Percentiles rank a stretch among this genome's conserved stretches.
Evolutionary conservation across 2,888 invertebrate genomes (phyloP).

Genomic region (Drosophila ustulata): DNA sequence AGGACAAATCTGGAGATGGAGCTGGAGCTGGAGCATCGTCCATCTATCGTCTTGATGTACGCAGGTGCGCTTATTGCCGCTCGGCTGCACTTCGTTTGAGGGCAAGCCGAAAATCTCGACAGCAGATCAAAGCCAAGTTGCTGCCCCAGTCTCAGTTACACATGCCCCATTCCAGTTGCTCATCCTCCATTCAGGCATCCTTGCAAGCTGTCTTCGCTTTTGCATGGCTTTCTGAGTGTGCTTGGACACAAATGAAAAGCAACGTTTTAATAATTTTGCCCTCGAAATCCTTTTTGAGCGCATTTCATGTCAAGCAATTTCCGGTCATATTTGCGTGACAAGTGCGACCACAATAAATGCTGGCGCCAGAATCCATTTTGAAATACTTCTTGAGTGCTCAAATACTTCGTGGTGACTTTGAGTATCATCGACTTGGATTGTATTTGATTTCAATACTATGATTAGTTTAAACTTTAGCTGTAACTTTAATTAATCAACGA

Average conservation of each 20-base stretch:
- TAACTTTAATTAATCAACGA: neutral
- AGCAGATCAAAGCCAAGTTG: constrained; percentile 77
- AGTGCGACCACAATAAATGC: constrained; percentile 42
- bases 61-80: constrained; percentile 84
- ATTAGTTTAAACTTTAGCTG: constrained; percentile 7
- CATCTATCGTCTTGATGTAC: constrained; percentile 72
- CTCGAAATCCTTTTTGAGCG: constrained; percentile 62
- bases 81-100: constrained; percentile 81
- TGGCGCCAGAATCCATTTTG: neutral
- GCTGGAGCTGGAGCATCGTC: constrained; percentile 29
- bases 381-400: constrained; percentile 19
- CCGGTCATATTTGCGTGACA: constrained; percentile 79
- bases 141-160: constrained; percentile 14
- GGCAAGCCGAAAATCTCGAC: constrained; percentile 75
- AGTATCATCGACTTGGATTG: constrained; percentile 17
- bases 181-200: neutral
- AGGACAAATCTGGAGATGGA: constrained; percentile 11
- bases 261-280: constrained; percentile 76
- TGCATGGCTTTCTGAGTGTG: constrained; percentile 33
- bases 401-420: constrained; percentile 48
- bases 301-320: constrained; percentile 66
- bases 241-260: constrained; percentile 70
- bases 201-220: constrained; percentile 55
- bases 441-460: constrained; percentile 9
- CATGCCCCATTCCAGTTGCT: neutral